phyloP scores from a whole-genome alignment of 2,113 vertebrate species.

The Syngnathus floridae region DNA sequence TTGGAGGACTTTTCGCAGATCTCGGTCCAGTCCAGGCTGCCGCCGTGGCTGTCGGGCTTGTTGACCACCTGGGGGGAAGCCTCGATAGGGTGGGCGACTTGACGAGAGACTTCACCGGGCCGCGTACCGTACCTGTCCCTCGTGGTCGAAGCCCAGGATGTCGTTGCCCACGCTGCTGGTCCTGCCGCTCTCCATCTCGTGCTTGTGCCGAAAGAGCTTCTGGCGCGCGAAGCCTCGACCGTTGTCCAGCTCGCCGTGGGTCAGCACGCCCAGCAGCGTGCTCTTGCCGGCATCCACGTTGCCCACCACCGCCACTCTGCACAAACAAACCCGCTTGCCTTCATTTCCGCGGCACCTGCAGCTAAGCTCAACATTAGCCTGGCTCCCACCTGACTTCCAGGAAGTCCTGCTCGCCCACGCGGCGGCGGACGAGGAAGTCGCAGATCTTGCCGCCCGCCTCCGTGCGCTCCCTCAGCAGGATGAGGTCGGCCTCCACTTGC shows the following conservation, averaged over 20 bases:
- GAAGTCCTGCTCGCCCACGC: constrained; percentile 93
- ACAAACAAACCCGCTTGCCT: too few relatives aligned
- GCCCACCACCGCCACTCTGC: constrained; percentile 90
- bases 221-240: constrained; percentile 92
- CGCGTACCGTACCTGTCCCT: constrained; percentile 75
- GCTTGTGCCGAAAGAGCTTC: constrained; percentile 95
- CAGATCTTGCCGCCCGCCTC: constrained; percentile 84
- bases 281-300: constrained; percentile 95
- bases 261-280: constrained; percentile 87
- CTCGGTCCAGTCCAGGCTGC: constrained; percentile 96
- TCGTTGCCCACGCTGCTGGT: constrained; percentile 96
- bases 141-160: constrained; percentile 91
- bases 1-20: constrained; percentile 98
- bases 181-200: constrained; percentile 91
- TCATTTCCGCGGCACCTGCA: too few relatives aligned
- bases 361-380: neutral
- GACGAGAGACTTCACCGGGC: too few relatives aligned
- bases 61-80: constrained; percentile 77
- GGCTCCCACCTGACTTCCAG: constrained; percentile 89
- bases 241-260: constrained; percentile 90
- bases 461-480: constrained; percentile 83
- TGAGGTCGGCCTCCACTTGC: constrained; percentile 87
- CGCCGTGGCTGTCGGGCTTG: constrained; percentile 92
- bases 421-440: constrained; percentile 88
- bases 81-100: too few relatives aligned